Evolutionary conservation across 2,113 vertebrate genomes (phyloP), one percentile per base, ranked within the genome.

Genomic region (Xiphophorus maculatus): DNA sequence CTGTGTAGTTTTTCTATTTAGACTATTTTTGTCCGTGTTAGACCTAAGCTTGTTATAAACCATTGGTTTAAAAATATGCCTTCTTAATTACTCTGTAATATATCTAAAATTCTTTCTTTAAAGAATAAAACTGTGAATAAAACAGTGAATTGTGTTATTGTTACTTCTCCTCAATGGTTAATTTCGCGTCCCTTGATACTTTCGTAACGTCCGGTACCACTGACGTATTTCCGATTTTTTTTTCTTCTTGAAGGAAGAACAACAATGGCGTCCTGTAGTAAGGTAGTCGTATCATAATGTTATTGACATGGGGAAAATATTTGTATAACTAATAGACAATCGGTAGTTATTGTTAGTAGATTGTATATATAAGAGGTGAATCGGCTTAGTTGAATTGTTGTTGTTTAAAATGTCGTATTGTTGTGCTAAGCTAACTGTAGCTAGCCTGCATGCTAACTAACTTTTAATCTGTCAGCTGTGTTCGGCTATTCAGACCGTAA

Each of bases 201-300:
- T 25, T 5, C 81, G 74, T 78, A 25, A 90, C 63, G 71, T 92
- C 91, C 92, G 85, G 77, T 32, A 0, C 7, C 0, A 7, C 63
- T 58, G n/a, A 60, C 51, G 10, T 0, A 73, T 66, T 89, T 88
- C 72, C 83, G 9, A 25, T 42, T 42, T 54, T 32, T 54, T 54
- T 19, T 11, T 44, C 79, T 63, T 35, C 10, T 60, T 17, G 37
- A 0, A 11, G 3, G 9, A 9, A 29, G n/a, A 3, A 68, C 25
- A 84, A 83, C 68, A 42, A 95, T 95, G 94, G 93, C 93, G 89
- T 93, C 95, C 0, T 69, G 7, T 63, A 22, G 51, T 9, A 83
- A 90, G 91, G 95, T 94, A 69, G 2, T 90, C 87, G 17, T 0
- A 77, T 73, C 7, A 51, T 10, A 0, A 4, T 70, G 8, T n/a